Evolutionary conservation across 53 echinoderm and acorn worm species (phyloP), one percentile per base, ranked within the genome.

Genomic region (Patiria pectinifera): DNA sequence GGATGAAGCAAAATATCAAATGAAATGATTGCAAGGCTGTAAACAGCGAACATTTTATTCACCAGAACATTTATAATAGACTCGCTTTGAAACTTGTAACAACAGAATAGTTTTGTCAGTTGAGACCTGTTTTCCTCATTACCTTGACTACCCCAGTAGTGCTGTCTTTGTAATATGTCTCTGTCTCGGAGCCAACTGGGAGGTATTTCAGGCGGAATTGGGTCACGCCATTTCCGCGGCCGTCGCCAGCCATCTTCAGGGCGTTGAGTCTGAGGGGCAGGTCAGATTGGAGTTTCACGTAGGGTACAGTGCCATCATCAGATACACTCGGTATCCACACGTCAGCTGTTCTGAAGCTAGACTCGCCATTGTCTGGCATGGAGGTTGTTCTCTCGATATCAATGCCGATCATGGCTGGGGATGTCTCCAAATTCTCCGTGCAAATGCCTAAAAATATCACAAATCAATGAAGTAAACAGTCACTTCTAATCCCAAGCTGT

Each of bases 351-450:
- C 15, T 19, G 47, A 90, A 90, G 90, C 81, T 49, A 2, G 90
- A 90, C 3, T 22, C 3, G 16, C 70, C 82, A 22, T 90, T 80
- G 22, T 90, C 45, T 77, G 90, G 90, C 22, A 45, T 59, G 62
- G 90, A 90, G 19, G 90, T 90, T 3, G 7, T 46, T 14, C 90
- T 25, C 43, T 62, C 63, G 14, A 47, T 6, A 22, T 22, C 11
- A 8, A 69, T 11, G 22, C 90, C 71, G 3, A 9, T 12, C 81
- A 80, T 5, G 48, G 70, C 90, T 46, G 26, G 69, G 6, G 89
- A 89, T 11, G 45, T 81, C 69, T 90, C 90, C n/a, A 90, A 45
- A 80, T 90, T 90, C 61, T 90, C 90, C 22, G 44, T 80, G 81
- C 90, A 90, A 62, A 61, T 43, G 26, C 78, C 88, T 88, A 26